Base-by-base conservation (phyloP, 2,113 vertebrate genomes). In the Paracanthobrama guichenoti region DNA sequence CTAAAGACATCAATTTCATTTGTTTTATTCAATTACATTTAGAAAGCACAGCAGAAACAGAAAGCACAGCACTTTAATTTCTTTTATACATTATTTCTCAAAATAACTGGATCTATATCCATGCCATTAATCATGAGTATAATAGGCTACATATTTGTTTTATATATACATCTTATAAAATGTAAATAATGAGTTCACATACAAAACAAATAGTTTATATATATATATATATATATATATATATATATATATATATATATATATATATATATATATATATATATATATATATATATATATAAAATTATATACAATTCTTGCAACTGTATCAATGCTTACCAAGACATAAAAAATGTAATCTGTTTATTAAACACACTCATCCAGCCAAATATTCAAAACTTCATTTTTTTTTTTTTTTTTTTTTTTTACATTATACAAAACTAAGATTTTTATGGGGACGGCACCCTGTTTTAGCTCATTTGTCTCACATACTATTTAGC, bases 401-500 rank as follows among this genome's bases (percentile, higher is more conserved):
- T n/a, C n/a, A n/a, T n/a, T n/a, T n/a, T n/a, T n/a, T n/a, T n/a
- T n/a, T n/a, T n/a, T n/a, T n/a, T n/a, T n/a, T n/a, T n/a, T n/a
- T 46, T 46, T 48, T 18, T 20, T 55, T 6, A 55, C 6, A 55
- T 8, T 55, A 55, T 18, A 20, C 18, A 55, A 20, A 55, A 20
- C 20, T 20, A 55, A 20, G 18, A 55, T 2, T 20, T 20, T 11
- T 22, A 22, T 22, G 31, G 10, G 18, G 31, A 39, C 1, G 10
- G 3, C 1, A 69, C 22, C 35, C n/a, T 20, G 35, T 69, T 42
- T 42, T 42, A 42, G 3, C 66, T 69, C 9, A n/a, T 71, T 73
- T 73, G 12, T 7, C 42, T 73, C 12, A 73, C 71, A 73, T 73
- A 46, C 71, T 73, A 26, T 48, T 73, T 48, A 24, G 42, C 42